Conservation (phyloP, 2,888 invertebrate genomes). For the Cephonodes hylas region DNA sequence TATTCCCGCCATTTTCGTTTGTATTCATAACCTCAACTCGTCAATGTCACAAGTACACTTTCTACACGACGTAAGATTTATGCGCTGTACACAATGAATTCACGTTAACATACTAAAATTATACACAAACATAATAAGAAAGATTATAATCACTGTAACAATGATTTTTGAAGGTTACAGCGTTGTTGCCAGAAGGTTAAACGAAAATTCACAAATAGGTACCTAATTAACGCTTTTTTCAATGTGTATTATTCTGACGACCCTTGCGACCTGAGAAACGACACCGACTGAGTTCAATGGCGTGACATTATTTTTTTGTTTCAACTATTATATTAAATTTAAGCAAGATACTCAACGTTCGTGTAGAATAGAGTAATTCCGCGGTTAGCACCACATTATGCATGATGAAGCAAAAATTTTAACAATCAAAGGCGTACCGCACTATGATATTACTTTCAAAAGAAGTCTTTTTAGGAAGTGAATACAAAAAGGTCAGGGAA, state of each 20-base stretch:
- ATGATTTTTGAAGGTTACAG: conserved; percentile 2
- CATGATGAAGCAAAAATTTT: too few species aligned
- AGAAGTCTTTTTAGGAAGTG: too few species aligned
- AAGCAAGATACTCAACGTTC: too few species aligned
- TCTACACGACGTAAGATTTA: neutral
- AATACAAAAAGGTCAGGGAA: too few species aligned
- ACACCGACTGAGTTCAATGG: conserved; percentile 29
- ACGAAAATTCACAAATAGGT: conserved; percentile 7
- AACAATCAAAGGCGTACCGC: too few species aligned
- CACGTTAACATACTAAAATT: neutral
- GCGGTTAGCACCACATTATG: too few species aligned
- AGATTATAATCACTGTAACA: neutral
- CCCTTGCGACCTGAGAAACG: conserved; percentile 22
- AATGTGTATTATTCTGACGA: conserved; percentile 23
- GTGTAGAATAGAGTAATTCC: too few species aligned
- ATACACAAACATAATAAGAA: neutral
- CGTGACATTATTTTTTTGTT: conserved; percentile 22
- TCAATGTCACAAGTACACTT: neutral
- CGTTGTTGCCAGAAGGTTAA: conserved; percentile 3
- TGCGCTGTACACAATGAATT: neutral
- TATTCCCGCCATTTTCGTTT: neutral
- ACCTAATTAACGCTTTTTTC: conserved; percentile 18
- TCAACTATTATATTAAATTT: neutral
- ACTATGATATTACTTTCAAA: too few species aligned
- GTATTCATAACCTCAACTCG: neutral